Evolutionary conservation across 2,888 invertebrate genomes (phyloP), one percentile per base, ranked within the genome.

Genomic region (Dicycla oo): DNA sequence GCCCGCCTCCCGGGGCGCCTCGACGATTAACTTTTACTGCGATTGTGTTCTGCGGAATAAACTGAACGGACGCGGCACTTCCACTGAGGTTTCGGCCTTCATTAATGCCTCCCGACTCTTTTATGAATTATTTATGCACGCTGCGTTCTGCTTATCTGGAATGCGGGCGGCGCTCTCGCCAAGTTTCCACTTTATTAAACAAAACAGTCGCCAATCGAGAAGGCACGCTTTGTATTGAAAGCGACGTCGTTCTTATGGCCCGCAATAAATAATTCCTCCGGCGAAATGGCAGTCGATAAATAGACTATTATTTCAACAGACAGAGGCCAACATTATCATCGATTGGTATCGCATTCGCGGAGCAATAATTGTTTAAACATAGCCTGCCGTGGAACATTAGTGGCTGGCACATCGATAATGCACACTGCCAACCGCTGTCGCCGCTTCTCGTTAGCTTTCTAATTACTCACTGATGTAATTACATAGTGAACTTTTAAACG

Each of bases 311-410:
- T 94, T 93, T 92, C 93, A 91, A 90, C 91, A 93, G 93, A 94
- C 94, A 92, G 93, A 92, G 92, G 93, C 93, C 92, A 93, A 93
- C 93, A 94, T 95, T 94, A 94, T 94, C 94, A 92, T 93, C 92
- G 93, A 94, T 93, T 95, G 92, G 93, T 93, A 95, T 94, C 94
- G 93, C 91, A 92, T 93, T 94, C 91, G 91, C 90, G 88, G 89
- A 88, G 91, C 90, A 92, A 94, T 95, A 94, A 95, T 95, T 94
- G 94, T 95, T 94, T 94, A 94, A 95, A 94, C 94, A 94, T 92
- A 93, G 93, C 90, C 90, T 90, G 91, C 91, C 88, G 92, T 87
- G 89, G 90, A 89, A 91, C 91, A 92, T 93, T 94, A 94, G 93
- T 87, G 90, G 90, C 88, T 85, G 90, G 89, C 88, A 86, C 88